Conservation (phyloP, 2,113 vertebrate genomes). For the Festucalex cinctus region DNA sequence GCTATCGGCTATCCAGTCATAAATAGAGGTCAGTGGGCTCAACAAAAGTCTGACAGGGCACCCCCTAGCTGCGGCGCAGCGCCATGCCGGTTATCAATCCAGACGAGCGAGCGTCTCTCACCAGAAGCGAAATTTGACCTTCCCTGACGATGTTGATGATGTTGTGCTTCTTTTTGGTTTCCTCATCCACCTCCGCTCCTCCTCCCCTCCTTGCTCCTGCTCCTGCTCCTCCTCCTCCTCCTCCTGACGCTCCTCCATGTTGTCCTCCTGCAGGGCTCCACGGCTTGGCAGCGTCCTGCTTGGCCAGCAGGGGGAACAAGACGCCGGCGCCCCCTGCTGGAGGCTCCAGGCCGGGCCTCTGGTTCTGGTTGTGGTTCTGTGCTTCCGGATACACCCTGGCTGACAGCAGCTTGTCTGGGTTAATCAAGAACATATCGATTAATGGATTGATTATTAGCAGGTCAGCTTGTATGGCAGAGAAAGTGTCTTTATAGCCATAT, state of each 20-base stretch:
- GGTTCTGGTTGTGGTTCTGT: conserved; percentile 37
- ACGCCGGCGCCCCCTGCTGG: conserved; percentile 72
- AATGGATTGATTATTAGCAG: background rate
- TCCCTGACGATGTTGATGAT: conserved; percentile 95
- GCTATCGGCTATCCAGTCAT: too few relatives aligned
- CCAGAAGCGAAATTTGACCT: conserved; percentile 93
- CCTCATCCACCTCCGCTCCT: conserved; percentile 70
- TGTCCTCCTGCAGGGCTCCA: conserved; percentile 52
- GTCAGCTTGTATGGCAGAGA: too few relatives aligned
- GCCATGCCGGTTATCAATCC: background rate
- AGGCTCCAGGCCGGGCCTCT: conserved; percentile 67
- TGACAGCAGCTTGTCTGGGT: conserved; percentile 77
- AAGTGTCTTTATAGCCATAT: too few relatives aligned
- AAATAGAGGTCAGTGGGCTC: too few relatives aligned
- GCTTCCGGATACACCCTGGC: conserved; percentile 76
- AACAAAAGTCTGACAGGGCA: too few relatives aligned
- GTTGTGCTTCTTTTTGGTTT: conserved; percentile 87
- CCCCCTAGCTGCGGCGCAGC: too few relatives aligned
- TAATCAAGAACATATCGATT: background rate
- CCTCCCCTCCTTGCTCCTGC: conserved; percentile 78
- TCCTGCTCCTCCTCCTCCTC: conserved; percentile 34
- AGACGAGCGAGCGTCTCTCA: conserved; percentile 65
- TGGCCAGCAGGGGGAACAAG: conserved; percentile 74
- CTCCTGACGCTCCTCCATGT: conserved; percentile 5
- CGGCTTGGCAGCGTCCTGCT: conserved; percentile 67